These are phyloP conservation scores for Sardinella longiceps DNA, from an alignment of 2,797 vertebrate species.

Conservation along the genomic window DNA sequence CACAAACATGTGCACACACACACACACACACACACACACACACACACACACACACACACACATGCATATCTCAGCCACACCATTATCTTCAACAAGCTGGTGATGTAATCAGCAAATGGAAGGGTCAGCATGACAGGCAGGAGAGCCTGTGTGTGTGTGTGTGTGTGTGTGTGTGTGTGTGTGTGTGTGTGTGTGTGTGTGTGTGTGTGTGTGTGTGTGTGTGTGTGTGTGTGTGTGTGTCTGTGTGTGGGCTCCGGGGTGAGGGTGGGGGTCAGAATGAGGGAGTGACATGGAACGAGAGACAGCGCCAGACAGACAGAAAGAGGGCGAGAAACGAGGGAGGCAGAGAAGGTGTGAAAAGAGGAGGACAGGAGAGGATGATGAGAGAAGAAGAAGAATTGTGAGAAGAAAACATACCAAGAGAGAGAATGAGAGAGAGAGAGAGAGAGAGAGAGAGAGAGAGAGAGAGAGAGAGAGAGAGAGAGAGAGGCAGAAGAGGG, in stretches of 20 bases:
- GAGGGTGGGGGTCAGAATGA: slow-evolving; percentile 24
- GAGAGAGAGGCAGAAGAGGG: neutral
- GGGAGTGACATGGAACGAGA: slow-evolving; percentile 31
- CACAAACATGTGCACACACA: neutral
- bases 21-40: slow-evolving; percentile 8
- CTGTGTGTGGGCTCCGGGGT: neutral
- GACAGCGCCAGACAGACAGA: slow-evolving; percentile 33
- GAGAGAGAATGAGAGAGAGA: neutral
- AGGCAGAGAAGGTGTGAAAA: neutral
- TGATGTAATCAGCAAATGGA: slow-evolving; percentile 70
- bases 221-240: slow-evolving; percentile 39
- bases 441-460: neutral
- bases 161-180: neutral
- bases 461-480: too few species aligned
- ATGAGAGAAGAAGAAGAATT: neutral
- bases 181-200: slow-evolving; percentile 43
- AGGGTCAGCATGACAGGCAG: slow-evolving; percentile 34
- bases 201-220: neutral
- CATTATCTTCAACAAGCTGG: slow-evolving; percentile 64
- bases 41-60: slow-evolving; percentile 7
- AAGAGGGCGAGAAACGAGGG: slow-evolving; percentile 15
- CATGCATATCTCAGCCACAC: slow-evolving; percentile 40
- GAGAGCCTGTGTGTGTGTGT: slow-evolving; percentile 40
- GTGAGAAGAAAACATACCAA: neutral
- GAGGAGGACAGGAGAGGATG: neutral